Percentiles rank a stretch among this genome's conserved stretches.
Evolutionary conservation across 2,797 vertebrate species (phyloP).

Genomic region (Spatula clypeata): DNA sequence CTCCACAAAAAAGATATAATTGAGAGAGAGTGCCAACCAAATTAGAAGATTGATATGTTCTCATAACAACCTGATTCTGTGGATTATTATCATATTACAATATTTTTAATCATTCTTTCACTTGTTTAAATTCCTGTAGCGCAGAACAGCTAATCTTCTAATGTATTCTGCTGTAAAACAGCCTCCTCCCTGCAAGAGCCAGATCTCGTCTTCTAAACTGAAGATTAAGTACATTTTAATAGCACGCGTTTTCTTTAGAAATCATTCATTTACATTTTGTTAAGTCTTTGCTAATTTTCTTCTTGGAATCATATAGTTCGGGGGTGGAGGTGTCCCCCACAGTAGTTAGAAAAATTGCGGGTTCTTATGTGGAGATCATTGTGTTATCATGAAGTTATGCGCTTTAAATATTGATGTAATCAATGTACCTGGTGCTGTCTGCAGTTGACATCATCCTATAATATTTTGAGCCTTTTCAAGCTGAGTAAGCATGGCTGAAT

Average conservation of each 20-base stretch:
- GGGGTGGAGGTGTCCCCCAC: rapidly evolving
- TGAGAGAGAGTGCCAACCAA: not conserved
- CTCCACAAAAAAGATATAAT: not conserved
- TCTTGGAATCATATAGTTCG: not conserved
- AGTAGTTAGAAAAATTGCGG: not conserved
- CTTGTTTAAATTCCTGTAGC: conserved; percentile 44
- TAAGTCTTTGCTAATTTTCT: not conserved
- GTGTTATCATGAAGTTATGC: not conserved
- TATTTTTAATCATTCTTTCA: conserved; percentile 12
- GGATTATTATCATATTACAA: conserved; percentile 9
- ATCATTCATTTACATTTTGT: not conserved
- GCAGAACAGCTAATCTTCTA: conserved; percentile 24
- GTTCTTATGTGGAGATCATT: not conserved
- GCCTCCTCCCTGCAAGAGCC: not conserved
- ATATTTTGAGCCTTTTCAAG: not conserved
- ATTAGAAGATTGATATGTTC: not conserved
- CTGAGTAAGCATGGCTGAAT: not conserved
- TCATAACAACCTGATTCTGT: conserved; percentile 1
- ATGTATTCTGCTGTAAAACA: not conserved
- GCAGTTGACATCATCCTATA: not conserved
- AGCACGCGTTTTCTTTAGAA: not conserved
- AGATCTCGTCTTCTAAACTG: not conserved
- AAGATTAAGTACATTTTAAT: not conserved
- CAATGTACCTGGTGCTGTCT: not conserved
- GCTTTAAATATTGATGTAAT: not conserved